phyloP scores from a whole-genome alignment of 2,797 vertebrate genomes.

The Clarias pachynema region DNA sequence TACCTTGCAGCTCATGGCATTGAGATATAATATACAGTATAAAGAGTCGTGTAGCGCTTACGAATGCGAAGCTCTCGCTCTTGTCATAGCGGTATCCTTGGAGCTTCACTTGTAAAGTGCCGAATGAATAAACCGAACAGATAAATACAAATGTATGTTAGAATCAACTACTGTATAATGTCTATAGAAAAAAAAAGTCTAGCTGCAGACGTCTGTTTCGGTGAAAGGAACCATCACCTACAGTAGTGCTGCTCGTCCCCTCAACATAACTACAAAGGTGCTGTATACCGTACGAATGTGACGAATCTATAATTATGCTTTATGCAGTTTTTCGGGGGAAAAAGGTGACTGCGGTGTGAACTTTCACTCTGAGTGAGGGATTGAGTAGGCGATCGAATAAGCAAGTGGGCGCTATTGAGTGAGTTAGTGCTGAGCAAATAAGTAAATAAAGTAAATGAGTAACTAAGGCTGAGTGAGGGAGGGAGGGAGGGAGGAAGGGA shows the following conservation, averaged over 20 bases:
- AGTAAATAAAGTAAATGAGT: not conserved
- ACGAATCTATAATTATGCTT: not conserved
- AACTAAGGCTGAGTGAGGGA: not conserved
- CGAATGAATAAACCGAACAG: not conserved
- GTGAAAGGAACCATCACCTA: not conserved
- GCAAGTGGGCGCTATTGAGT: not conserved
- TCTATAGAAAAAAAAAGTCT: not conserved
- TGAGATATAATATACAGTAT: not conserved
- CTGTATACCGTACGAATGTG: not conserved
- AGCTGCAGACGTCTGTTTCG: not conserved
- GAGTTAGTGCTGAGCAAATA: not conserved
- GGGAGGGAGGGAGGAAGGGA: not conserved
- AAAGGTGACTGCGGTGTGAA: not conserved
- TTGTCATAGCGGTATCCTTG: not conserved
- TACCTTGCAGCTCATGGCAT: not conserved
- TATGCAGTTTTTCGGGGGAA: not conserved
- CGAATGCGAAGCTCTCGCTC: not conserved
- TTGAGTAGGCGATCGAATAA: not conserved
- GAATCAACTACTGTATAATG: not conserved
- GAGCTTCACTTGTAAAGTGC: not conserved
- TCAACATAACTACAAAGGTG: not conserved
- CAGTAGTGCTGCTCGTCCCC: not conserved
- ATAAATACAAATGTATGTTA: not conserved
- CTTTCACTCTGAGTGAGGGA: not conserved
- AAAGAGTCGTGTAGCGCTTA: not conserved